Evolutionary conservation across 2,888 invertebrate species (phyloP).

Genomic region (Drosophila rellima): DNA sequence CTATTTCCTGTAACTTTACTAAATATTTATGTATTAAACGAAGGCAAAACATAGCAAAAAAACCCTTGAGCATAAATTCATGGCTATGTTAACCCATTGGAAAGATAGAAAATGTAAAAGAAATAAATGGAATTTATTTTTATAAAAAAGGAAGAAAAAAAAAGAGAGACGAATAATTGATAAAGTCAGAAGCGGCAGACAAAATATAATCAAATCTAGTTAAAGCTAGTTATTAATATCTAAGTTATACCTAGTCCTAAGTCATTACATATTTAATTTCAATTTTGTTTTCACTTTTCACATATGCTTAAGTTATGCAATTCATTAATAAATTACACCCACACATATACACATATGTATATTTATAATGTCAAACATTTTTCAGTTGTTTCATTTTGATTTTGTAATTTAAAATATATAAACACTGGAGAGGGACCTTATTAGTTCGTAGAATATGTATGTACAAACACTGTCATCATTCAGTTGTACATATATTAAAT

Average conservation of each 20-base stretch:
- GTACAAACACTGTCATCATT: slow-evolving; percentile 53
- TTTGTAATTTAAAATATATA: slow-evolving; percentile 54
- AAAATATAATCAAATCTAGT: slow-evolving; percentile 64
- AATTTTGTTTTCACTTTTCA: slow-evolving; percentile 29
- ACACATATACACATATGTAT: slow-evolving; percentile 21
- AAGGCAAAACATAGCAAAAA: slow-evolving; percentile 14
- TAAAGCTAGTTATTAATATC: slow-evolving; percentile 62
- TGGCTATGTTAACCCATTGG: slow-evolving; percentile 29
- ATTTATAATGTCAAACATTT: slow-evolving; percentile 35
- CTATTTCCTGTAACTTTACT: slow-evolving; percentile 43
- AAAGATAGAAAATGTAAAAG: slow-evolving; percentile 7
- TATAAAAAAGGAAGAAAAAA: slow-evolving; percentile 47
- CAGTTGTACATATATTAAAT: slow-evolving; percentile 48
- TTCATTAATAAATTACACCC: slow-evolving; percentile 54
- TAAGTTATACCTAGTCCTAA: slow-evolving; percentile 62
- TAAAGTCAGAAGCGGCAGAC: slow-evolving; percentile 23
- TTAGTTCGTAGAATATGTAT: slow-evolving; percentile 73
- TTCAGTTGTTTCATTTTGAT: slow-evolving; percentile 56
- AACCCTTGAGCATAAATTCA: slow-evolving; percentile 24
- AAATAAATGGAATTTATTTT: slow-evolving; percentile 67
- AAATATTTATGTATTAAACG: slow-evolving; percentile 7
- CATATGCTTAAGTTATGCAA: slow-evolving; percentile 17
- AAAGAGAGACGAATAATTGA: slow-evolving; percentile 33
- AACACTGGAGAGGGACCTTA: slow-evolving; percentile 86
- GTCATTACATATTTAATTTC: slow-evolving; percentile 45